Percentiles rank a stretch among this genome's conserved stretches.
These are phyloP conservation scores for Panagrolaimus sp. DNA, from an alignment of 1,140 invertebrate genomes.

Conservation along the genomic window DNA sequence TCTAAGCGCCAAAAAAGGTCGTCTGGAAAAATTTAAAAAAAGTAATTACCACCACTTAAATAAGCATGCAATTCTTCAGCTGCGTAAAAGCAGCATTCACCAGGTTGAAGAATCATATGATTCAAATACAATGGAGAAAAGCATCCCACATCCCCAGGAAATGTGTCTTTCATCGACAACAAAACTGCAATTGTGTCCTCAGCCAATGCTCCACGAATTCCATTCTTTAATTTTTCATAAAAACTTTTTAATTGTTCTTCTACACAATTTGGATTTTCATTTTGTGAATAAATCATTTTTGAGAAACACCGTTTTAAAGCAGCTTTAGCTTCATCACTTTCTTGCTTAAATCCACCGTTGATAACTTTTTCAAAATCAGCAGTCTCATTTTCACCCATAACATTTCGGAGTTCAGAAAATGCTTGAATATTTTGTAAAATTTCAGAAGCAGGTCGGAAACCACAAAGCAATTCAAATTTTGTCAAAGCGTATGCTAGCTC, in stretches of 20 bases:
- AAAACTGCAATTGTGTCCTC: conserved; percentile 63
- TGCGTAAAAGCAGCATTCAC: conserved; percentile 84
- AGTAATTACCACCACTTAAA: conserved; percentile 79
- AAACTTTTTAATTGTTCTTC: conserved; percentile 32
- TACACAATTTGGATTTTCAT: conserved; percentile 29
- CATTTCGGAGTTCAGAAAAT: conserved; percentile 45
- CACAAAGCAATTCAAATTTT: conserved; percentile 85
- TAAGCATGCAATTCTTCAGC: conserved; percentile 91
- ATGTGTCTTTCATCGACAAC: conserved; percentile 61
- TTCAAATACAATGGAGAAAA: conserved; percentile 92
- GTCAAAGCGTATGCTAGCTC: conserved; percentile 92
- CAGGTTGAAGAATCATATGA: conserved; percentile 75
- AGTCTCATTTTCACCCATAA: conserved; percentile 46
- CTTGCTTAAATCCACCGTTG: conserved; percentile 19
- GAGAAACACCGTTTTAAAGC: conserved; percentile 32
- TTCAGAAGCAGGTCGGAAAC: conserved; percentile 77
- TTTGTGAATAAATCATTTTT: conserved; percentile 33
- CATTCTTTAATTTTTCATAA: conserved; percentile 20
- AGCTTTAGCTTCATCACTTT: conserved; percentile 29
- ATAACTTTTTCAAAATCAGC: conserved; percentile 31
- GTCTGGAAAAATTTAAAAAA: too few relatives aligned
- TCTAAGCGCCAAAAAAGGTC: too few relatives aligned
- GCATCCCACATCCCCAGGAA: conserved; percentile 86
- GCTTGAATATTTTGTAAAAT: conserved; percentile 64
- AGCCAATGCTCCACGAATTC: conserved; percentile 44